Evolutionary conservation across 2,113 vertebrate species (phyloP), one percentile per base, ranked within the genome.

Genomic region (Lynx canadensis): DNA sequence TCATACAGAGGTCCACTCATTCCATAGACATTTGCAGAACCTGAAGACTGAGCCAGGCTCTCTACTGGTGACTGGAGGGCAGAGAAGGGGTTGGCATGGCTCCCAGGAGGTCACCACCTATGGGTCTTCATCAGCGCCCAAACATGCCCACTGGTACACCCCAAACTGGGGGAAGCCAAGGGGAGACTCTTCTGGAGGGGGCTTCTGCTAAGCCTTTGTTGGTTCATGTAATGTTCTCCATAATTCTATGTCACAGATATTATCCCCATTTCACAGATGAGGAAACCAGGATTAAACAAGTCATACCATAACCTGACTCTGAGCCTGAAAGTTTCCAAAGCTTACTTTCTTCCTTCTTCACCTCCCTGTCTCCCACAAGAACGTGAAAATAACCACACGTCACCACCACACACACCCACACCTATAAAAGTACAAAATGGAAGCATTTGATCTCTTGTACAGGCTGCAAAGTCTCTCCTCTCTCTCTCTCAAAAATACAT

Each of bases 41-140:
- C 36, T 1, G 12, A 55, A 57, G 76, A 33, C 55, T 27, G 15
- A 36, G 41, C 13, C 9, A 0, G 12, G n/a, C 18, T 65, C 55
- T 60, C 60, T 31, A 7, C 55, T 73, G 41, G 57, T 27, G 68
- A 66, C 31, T 18, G 9, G 1, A 84, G 21, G 63, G 38, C 60
- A 13, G 13, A 41, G 80, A 60, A 41, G 38, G 11, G 45, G 36
- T 21, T 5, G 11, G 50, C 7, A 7, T 41, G 19, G 36, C 11
- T 31, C 74, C 63, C 1, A 21, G 48, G 31, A 33, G 29, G 48
- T 25, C 27, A 4, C 19, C 19, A 2, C 1, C 27, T 7, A 14
- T 0, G 14, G 57, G 21, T 57, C 71, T 29, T 19, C 12, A 6
- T 8, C 71, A 68, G 7, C 0, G 0, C 38, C 38, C 73, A n/a